Percentiles rank a stretch among this genome's conserved stretches.
These are phyloP conservation scores for Brachionus koreanus DNA, from an alignment of 1,140 invertebrate species.

Conservation along the genomic window DNA sequence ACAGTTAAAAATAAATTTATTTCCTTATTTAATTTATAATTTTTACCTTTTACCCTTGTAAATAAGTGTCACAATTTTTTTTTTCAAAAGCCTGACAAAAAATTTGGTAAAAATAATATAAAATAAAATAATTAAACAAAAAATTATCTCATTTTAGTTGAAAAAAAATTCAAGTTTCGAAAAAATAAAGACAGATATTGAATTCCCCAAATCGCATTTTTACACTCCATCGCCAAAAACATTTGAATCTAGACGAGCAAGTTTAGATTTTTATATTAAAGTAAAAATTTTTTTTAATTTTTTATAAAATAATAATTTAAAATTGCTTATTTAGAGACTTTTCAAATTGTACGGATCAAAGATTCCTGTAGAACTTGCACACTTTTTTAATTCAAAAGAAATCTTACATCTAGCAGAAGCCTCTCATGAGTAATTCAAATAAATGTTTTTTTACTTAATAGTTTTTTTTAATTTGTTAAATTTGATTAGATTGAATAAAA, in stretches of 20 bases:
- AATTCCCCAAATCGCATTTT: slow-evolving; percentile 24
- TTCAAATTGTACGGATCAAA: background rate
- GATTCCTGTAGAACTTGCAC: background rate
- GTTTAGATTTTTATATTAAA: slow-evolving; percentile 1
- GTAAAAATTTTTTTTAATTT: background rate
- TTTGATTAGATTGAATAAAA: background rate
- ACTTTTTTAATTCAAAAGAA: slow-evolving; percentile 22
- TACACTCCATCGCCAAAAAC: slow-evolving; percentile 14
- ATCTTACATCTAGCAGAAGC: background rate
- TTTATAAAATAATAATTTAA: background rate
- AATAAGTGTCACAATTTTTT: no score
- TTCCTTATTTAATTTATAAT: no score
- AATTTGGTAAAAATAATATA: no score
- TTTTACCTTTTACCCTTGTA: no score
- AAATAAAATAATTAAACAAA: background rate
- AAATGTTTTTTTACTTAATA: background rate
- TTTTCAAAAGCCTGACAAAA: no score
- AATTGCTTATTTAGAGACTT: background rate
- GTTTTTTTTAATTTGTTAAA: background rate
- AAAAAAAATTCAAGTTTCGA: background rate
- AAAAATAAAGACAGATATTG: background rate
- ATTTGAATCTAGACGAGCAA: background rate
- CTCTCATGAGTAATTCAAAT: background rate
- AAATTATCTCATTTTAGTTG: background rate
- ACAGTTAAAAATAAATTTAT: no score